Evolutionary conservation across 1,140 invertebrate genomes (phyloP).

Genomic region (Drosophila nasuta): DNA sequence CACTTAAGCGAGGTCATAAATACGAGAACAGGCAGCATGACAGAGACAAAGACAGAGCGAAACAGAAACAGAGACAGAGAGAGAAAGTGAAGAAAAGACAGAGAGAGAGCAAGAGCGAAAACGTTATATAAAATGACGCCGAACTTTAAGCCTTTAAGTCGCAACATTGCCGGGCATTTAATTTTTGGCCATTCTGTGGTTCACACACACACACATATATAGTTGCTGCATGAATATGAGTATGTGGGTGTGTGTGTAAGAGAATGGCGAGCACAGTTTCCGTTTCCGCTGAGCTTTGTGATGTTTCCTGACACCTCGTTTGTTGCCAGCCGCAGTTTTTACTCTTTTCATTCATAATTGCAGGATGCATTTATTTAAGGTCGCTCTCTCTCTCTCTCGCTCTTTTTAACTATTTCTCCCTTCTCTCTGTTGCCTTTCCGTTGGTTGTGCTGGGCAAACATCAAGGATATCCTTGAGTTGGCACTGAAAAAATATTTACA

Average conservation of each 20-base stretch:
- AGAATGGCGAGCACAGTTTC: conserved; percentile 45
- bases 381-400: not conserved
- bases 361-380: conserved; percentile 75
- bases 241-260: conserved; percentile 27
- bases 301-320: conserved; percentile 47
- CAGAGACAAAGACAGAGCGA: conserved; percentile 3
- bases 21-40: conserved; percentile 27
- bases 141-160: conserved; percentile 47
- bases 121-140: conserved; percentile 52
- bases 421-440: not conserved
- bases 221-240: not conserved
- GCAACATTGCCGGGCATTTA: conserved; percentile 42
- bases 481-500: conserved; percentile 76
- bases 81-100: not conserved
- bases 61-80: not conserved
- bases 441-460: conserved; percentile 56
- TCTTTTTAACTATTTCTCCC: not conserved
- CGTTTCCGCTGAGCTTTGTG: conserved; percentile 54
- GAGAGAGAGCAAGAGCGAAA: not conserved
- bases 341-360: conserved; percentile 73
- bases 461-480: conserved; percentile 80
- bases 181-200: conserved; percentile 44
- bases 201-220: conserved; percentile 4
- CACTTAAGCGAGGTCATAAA: conserved; percentile 76
- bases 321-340: conserved; percentile 47